A percentile compares a stretch with the other conserved stretches of the same genome.
Evolutionary conservation across 2,797 vertebrate genomes (phyloP).

Genomic region (Cossypha niveicapilla): DNA sequence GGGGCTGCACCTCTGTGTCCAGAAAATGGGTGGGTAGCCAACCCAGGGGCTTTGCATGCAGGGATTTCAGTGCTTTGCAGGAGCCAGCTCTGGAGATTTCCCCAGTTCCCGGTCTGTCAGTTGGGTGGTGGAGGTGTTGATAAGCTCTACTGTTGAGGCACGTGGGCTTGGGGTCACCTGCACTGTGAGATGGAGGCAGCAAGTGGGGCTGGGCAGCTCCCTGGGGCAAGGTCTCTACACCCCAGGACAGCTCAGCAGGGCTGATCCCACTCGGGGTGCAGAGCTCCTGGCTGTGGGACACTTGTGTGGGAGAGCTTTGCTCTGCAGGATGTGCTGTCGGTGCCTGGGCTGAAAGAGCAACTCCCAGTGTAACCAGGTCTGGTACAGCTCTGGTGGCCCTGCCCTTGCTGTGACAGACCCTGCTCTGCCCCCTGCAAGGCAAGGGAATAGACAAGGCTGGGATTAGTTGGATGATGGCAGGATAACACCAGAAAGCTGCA

Average conservation of each 20-base stretch:
- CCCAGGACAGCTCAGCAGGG: background rate
- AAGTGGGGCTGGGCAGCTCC: background rate
- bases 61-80: background rate
- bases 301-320: background rate
- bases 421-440: background rate
- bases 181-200: background rate
- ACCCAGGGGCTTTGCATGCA: rapidly evolving
- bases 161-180: rapidly evolving
- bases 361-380: background rate
- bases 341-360: background rate
- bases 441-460: background rate
- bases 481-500: background rate
- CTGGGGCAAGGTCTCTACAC: background rate
- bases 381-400: background rate
- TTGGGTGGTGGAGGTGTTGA: background rate
- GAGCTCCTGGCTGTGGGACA: background rate
- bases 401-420: background rate
- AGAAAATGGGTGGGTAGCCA: background rate
- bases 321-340: rapidly evolving
- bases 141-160: background rate
- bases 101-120: rapidly evolving
- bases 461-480: background rate
- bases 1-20: background rate
- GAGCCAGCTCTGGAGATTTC: background rate
- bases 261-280: rapidly evolving